Percentiles rank a stretch among this genome's conserved stretches.
phyloP scores from a whole-genome alignment of 2,797 vertebrate genomes.

The Ceryle rudis region DNA sequence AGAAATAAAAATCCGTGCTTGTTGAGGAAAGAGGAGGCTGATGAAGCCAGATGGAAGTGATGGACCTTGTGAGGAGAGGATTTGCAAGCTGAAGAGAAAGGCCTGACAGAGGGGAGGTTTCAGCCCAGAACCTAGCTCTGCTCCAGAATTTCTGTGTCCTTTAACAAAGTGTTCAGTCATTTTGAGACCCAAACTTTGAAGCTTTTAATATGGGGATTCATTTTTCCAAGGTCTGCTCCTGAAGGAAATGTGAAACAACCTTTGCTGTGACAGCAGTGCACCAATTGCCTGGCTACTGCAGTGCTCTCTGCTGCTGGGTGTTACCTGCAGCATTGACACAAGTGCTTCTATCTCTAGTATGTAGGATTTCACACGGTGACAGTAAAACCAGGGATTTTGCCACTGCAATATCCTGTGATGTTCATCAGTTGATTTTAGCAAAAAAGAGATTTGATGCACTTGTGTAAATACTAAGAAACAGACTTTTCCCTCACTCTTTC shows the following conservation, averaged over 20 bases:
- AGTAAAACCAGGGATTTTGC: neutral
- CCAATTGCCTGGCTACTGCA: accelerated
- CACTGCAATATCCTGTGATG: neutral
- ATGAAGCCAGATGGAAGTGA: neutral
- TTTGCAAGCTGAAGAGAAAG: neutral
- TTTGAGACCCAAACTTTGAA: neutral
- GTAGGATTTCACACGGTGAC: neutral
- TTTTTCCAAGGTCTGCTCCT: neutral
- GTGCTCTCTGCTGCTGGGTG: neutral
- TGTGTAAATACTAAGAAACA: neutral
- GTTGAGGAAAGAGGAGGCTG: neutral
- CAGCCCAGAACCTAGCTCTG: neutral
- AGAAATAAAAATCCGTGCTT: neutral
- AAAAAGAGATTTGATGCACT: neutral
- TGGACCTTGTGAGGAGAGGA: neutral
- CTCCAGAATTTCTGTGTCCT: neutral
- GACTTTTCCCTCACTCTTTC: no score
- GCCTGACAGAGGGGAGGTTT: neutral
- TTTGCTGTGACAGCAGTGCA: neutral
- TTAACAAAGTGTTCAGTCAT: neutral
- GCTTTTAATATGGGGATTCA: neutral
- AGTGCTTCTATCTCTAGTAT: neutral
- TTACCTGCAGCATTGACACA: neutral
- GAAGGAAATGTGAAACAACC: neutral
- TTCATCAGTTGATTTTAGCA: neutral